Evolutionary conservation across 2,888 invertebrate genomes (phyloP), one percentile per base, ranked within the genome.

Genomic region (Parnassius mnemosyne): DNA sequence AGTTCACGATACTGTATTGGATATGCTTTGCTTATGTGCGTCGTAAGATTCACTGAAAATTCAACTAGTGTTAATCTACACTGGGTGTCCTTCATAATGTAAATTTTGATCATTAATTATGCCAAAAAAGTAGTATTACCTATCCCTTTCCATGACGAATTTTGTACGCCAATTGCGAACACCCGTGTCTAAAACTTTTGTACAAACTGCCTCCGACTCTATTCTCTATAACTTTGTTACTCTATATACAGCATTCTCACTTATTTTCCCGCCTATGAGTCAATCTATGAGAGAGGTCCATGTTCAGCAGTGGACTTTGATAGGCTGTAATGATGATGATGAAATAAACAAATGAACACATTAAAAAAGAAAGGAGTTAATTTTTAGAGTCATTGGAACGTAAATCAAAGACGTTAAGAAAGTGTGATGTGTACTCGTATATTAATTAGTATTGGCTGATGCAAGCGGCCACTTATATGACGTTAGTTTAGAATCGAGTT

Each of bases 31-130:
- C 90, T 90, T 90, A 90, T 89, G 86, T 89, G 87, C 79, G 82
- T 78, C 83, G 84, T 78, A 89, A 90, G 79, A 81, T 83, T 86
- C 89, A 90, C 90, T 90, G 90, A 85, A 90, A 90, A 85, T 80
- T 82, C 81, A 86, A 89, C 83, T 80, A 71, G 72, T 78, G 89
- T 89, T 89, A 89, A 85, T 88, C 85, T 86, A 88, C 84, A 73
- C 66, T 59, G 76, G 77, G 83, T 81, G 84, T 78, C 84, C 77
- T 53, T 60, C 16, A 57, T 51, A 61, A 66, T 25, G 62, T 65
- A 57, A 65, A 68, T 67, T 68, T 65, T 64, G 65, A 61, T 63
- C 7, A 60, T 60, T 52, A 65, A 63, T 54, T 55, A 65, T 65
- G 73, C 70, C 69, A 62, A 67, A 63, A 61, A 60, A 25, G 25